Conservation (phyloP, 2,888 invertebrate species). For the Pterostichus madidus region DNA sequence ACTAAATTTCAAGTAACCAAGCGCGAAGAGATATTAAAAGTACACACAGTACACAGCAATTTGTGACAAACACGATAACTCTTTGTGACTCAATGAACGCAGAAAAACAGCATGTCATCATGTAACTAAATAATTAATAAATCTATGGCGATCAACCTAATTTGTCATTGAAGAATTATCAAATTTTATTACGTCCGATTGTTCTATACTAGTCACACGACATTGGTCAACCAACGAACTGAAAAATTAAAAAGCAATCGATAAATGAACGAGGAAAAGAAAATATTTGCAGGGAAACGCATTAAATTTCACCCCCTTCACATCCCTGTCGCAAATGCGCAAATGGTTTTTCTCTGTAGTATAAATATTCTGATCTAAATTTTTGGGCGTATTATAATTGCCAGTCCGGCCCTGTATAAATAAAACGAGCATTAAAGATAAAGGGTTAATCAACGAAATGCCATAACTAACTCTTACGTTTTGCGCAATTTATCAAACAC, state of each 20-base stretch:
- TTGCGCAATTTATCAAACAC: constrained; percentile 52
- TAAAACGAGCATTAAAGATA: constrained; percentile 27
- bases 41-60: neutral
- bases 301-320: constrained; percentile 27
- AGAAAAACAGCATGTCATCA: neutral
- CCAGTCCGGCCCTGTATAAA: too few species aligned
- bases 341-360: too few species aligned
- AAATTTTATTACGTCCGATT: neutral
- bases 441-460: constrained; percentile 61
- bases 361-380: too few species aligned
- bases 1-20: constrained; percentile 39
- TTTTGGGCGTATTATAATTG: too few species aligned
- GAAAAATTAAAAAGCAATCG: constrained; percentile 57
- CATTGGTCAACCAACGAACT: constrained; percentile 26
- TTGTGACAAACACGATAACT: too few species aligned
- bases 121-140: constrained; percentile 20
- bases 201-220: constrained; percentile 18
- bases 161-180: constrained; percentile 18
- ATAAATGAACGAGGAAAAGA: constrained; percentile 50
- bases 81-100: neutral
- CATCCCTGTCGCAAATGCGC: neutral
- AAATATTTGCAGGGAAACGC: constrained; percentile 40
- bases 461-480: constrained; percentile 55
- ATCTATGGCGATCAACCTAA: constrained; percentile 10
- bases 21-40: constrained; percentile 57